Base-by-base conservation (phyloP, 2,113 vertebrate species). In the Herpailurus yagouaroundi region DNA sequence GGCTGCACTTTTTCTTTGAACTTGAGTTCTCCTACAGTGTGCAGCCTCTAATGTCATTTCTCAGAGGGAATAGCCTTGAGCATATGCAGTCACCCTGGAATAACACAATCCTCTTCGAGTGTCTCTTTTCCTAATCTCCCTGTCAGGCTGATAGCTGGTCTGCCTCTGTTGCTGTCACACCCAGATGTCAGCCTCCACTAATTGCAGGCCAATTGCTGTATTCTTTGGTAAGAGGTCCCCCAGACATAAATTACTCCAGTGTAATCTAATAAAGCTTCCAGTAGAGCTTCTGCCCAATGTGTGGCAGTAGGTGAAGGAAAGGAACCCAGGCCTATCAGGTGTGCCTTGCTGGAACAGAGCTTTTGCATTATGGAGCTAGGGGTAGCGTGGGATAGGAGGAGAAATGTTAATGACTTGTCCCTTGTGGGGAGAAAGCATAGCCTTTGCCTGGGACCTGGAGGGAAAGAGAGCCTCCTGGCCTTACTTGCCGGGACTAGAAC, bases 151-250 rank as follows among this genome's bases (percentile, higher is more conserved):
- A 50, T 69, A 23, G 27, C 60, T 88, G 41, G 4, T 77, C 31
- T 91, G 76, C 74, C 18, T 41, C 36, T 85, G 33, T 80, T 66
- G 27, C 25, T 68, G 55, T 83, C 45, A 66, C 73, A n/a, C 31
- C 48, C 63, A 92, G 60, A 55, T 92, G 68, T 81, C 89, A 57
- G 19, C 52, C 83, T 84, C 55, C 52, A 88, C 73, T 33, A 60
- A 86, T 74, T 96, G 23, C 41, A 77, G 64, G 48, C 64, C 86
- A 89, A 85, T 81, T 79, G 60, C 25, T 63, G 71, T 95, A 60
- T 91, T 92, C 63, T 29, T 93, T 94, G 81, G 69, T 73, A 45
- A 16, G 27, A 94, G 13, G 87, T 66, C 9, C 81, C 38, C 85
- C 36, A 79, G 71, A 94, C 13, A 60, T 90, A 90, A 82, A 52